phyloP scores from a whole-genome alignment of 2,797 vertebrate genomes.

The Nyctalus aviator region DNA sequence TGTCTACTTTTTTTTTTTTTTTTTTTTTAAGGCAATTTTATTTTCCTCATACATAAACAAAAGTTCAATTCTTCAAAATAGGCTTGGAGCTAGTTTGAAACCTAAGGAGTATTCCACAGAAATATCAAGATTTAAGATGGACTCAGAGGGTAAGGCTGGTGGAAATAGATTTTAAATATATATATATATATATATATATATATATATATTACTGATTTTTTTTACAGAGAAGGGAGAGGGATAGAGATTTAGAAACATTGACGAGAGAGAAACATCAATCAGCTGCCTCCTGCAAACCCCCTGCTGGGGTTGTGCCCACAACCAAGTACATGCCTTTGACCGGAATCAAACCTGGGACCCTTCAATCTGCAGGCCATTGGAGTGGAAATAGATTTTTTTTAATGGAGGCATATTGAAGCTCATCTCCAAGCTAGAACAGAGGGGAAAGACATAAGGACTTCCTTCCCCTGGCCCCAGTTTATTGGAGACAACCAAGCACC shows the following conservation, averaged over 20 bases:
- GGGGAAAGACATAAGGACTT: background rate
- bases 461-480: background rate
- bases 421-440: background rate
- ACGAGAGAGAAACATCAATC: too few species aligned
- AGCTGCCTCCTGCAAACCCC: too few species aligned
- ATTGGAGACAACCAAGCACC: background rate
- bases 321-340: too few species aligned
- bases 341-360: too few species aligned
- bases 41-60: conserved; percentile 6
- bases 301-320: too few species aligned
- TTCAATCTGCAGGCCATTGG: too few species aligned
- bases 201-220: too few species aligned
- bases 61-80: conserved; percentile 8
- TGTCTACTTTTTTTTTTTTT: background rate
- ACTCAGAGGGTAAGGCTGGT: background rate
- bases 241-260: too few species aligned
- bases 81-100: background rate
- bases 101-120: conserved; percentile 24
- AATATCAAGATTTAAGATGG: background rate
- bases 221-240: too few species aligned
- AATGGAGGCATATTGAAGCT: conserved; percentile 44
- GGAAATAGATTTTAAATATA: background rate
- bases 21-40: background rate
- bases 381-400: background rate
- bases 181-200: too few species aligned